Evolutionary conservation across 2,888 invertebrate genomes (phyloP), one percentile per base, ranked within the genome.

Genomic region (Campoplex capitator): DNA sequence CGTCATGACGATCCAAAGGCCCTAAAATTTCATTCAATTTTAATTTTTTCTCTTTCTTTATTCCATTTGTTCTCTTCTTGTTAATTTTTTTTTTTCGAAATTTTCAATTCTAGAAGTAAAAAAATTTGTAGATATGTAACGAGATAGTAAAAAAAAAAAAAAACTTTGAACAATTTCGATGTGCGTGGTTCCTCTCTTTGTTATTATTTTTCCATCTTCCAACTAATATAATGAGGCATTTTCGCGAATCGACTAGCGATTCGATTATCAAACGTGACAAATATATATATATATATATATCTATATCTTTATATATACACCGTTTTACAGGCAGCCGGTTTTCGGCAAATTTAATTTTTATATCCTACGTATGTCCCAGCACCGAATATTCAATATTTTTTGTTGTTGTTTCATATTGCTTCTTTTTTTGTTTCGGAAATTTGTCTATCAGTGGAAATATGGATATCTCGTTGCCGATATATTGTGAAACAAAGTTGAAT

Each of bases 381-480:
- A 92, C 92, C 92, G 84, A 91, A 91, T 62, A 32, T 62, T 62
- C 32, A 90, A 88, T 90, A 86, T 80, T 88, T 86, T 89, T 88
- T 73, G 9, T 48, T 18, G 74, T 88, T 86, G 23, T 38, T 6
- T 6, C 38, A 81, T 87, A 88, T 83, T 79, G 62, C 38, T 71
- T 45, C 74, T 38, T n/a, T 13, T 54, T 51, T 16, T 32, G 35
- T 35, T 35, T 51, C 35, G 4, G 16, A 18, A 9, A 51, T 32
- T 51, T 45, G 51, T 84, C 35, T 70, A 81, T 56, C 75, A 85
- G 70, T 81, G 23, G 42, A 76, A 82, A 79, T 67, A 16, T 16
- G 56, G 62, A 67, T 32, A 45, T 75, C 42, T 79, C 70, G 56
- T 54, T 58, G 54, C 42, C 68, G 45, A 54, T 76, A 54, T 62